Evolutionary conservation across 1,140 invertebrate genomes (phyloP).

Genomic region (Diuraphis noxia): DNA sequence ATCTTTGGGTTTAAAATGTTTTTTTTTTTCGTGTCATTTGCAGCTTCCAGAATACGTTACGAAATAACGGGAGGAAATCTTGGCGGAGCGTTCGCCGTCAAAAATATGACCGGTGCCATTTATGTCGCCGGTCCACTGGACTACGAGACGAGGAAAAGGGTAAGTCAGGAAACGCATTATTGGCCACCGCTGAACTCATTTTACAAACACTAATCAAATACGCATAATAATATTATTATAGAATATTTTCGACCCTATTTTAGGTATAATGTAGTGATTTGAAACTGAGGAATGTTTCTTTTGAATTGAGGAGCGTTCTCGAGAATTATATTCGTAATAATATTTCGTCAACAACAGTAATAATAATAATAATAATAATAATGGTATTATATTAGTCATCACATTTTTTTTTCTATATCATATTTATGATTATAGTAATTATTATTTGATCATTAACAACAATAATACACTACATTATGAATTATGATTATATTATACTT

Average conservation of each 20-base stretch:
- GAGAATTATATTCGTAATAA: background rate
- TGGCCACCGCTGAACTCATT: background rate
- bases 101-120: slow-evolving; percentile 96
- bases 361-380: too few relatives aligned
- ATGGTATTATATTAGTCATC: too few relatives aligned
- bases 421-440: too few relatives aligned
- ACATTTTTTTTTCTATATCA: too few relatives aligned
- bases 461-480: too few relatives aligned
- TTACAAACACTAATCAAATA: background rate
- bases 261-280: background rate
- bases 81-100: slow-evolving; percentile 94
- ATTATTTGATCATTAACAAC: too few relatives aligned
- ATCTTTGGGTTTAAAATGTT: background rate
- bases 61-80: slow-evolving; percentile 98
- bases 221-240: background rate
- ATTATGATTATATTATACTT: too few relatives aligned
- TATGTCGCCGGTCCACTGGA: slow-evolving; percentile 93
- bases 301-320: background rate
- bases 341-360: too few relatives aligned
- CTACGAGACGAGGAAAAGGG: slow-evolving; percentile 87
- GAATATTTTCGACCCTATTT: too few relatives aligned
- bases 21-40: slow-evolving; percentile 62
- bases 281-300: background rate
- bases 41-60: slow-evolving; percentile 97
- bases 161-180: slow-evolving; percentile 64